Evolutionary conservation across 2,797 vertebrate genomes (phyloP).

Genomic region (Oryzias sinensis): DNA sequence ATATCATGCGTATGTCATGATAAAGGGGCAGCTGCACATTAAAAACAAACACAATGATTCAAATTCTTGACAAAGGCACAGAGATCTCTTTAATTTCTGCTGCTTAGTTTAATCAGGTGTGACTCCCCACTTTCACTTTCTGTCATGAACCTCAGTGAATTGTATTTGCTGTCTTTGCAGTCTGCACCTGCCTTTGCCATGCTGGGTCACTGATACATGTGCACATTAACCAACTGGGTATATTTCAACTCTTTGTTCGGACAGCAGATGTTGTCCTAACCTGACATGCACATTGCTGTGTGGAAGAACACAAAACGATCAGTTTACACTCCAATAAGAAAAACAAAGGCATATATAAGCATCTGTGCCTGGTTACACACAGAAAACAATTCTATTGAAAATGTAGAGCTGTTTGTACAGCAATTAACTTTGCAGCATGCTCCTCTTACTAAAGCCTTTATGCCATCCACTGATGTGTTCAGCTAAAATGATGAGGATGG

Average conservation of each 20-base stretch:
- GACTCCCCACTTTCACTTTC: conserved; percentile 1
- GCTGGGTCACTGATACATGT: conserved; percentile 35
- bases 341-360: conserved; percentile 30
- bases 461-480: neutral
- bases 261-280: conserved; percentile 60
- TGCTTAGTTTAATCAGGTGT: neutral
- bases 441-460: neutral
- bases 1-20: neutral
- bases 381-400: conserved; percentile 5
- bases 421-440: neutral
- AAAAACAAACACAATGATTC: conserved; percentile 15
- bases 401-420: neutral
- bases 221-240: conserved; percentile 12
- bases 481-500: neutral
- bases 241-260: conserved; percentile 41
- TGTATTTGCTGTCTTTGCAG: conserved; percentile 24
- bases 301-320: conserved; percentile 31
- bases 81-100: neutral
- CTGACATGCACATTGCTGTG: conserved; percentile 33
- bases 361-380: conserved; percentile 17
- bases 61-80: conserved; percentile 23
- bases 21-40: conserved; percentile 13
- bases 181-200: conserved; percentile 43
- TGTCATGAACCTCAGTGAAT: conserved; percentile 19
- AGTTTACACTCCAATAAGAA: conserved; percentile 41